Evolutionary conservation across 2,888 invertebrate species (phyloP).

Genomic region (Spatulosminthurus flaviceps): DNA sequence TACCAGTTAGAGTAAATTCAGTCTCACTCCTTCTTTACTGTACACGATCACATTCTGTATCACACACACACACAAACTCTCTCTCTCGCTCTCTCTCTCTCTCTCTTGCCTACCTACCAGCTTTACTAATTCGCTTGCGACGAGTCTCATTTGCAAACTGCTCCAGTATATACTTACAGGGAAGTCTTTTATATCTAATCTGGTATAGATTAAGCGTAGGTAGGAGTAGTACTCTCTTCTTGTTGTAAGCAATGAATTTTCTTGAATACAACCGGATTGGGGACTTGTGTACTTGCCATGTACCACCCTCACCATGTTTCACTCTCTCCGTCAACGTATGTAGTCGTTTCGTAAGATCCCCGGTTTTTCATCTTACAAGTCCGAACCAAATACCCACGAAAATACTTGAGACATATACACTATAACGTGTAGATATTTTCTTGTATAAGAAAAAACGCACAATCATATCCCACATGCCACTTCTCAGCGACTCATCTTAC

Average conservation of each 20-base stretch:
- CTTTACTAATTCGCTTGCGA: constrained; percentile 35
- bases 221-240: constrained; percentile 45
- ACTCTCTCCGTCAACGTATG: background rate
- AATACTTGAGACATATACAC: background rate
- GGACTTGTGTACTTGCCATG: constrained; percentile 22
- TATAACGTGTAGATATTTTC: too few species aligned
- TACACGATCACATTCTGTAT: constrained; percentile 7
- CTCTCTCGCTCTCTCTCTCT: too few species aligned
- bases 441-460: constrained; percentile 8
- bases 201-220: constrained; percentile 57
- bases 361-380: constrained; percentile 22
- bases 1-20: background rate
- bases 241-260: constrained; percentile 14
- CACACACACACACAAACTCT: too few species aligned
- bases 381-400: constrained; percentile 7
- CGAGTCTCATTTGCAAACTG: constrained; percentile 60
- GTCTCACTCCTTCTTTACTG: background rate
- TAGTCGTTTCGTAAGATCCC: constrained; percentile 19
- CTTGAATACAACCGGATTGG: constrained; percentile 25
- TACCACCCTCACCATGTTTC: constrained; percentile 29
- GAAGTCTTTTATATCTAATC: constrained; percentile 58
- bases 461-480: constrained; percentile 24
- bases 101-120: constrained; percentile 21
- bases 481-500: constrained; percentile 14
- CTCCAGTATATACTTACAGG: constrained; percentile 53